Base-by-base conservation (phyloP, 2,797 vertebrate species). In the Aplochiton taeniatus region DNA sequence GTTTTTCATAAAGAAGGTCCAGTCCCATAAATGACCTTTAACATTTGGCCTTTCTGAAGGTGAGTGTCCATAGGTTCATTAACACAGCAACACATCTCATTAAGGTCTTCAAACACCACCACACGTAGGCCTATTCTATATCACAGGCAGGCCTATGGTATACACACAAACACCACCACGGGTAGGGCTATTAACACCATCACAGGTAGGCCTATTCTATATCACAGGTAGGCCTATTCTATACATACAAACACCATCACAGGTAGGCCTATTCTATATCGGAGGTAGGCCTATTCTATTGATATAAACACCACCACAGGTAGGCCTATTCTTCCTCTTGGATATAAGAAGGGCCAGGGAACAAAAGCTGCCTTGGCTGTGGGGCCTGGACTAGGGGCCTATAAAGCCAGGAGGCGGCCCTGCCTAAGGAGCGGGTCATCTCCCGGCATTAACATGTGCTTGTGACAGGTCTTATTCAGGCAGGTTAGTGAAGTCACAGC, bases 401-500 rank as follows among this genome's bases (percentile, higher is more conserved):
- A 58, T 20, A 58, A 60, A 62, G 70, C 70, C 54, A 87, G 87
- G 90, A 83, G 86, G 87, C 90, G 89, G 73, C 84, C 31, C 84
- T 93, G 91, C 90, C 92, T 95, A 93, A 94, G 91, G 89, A 92
- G 91, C 91, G 84, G 90, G 91, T 93, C 93, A 92, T 91, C 89
- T 91, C 88, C 84, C 88, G 85, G 89, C 90, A 93, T 95, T 94
- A 94, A 94, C 93, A 92, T 91, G 90, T 89, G 88, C 91, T 85
- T 83, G 91, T 84, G 83, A 90, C 86, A 87, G 81, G 67, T 60
- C 59, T 75, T 71, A 82, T 88, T 89, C 80, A 77, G 74, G 72
- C 75, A 31, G 58, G 80, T 82, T 84, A 20, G 61, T 20, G 45
- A 49, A 84, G 83, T 87, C 83, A 81, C 73, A 20, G 72, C 52